Conservation (phyloP, 2,888 invertebrate genomes). For the Drosophila prolongata region DNA sequence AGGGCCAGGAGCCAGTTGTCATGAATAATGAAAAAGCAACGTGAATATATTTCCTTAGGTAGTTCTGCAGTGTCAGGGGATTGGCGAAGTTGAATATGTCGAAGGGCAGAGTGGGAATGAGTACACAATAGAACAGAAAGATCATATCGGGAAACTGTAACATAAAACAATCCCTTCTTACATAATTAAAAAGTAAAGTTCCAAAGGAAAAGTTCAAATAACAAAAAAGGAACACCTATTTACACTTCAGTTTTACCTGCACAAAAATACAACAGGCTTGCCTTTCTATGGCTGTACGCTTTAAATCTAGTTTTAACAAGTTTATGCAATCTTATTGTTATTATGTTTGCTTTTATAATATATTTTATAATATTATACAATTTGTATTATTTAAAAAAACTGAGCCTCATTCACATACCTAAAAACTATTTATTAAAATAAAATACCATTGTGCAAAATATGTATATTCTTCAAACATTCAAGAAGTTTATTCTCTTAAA, state of each 20-base stretch:
- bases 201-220: not conserved
- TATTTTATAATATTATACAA: too few relatives aligned
- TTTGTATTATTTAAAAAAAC: too few relatives aligned
- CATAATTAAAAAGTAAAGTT: conserved; percentile 18
- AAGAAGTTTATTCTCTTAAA: not conserved
- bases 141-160: conserved; percentile 1
- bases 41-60: conserved; percentile 72
- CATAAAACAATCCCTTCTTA: conserved; percentile 7
- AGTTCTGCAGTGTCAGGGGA: conserved; percentile 4
- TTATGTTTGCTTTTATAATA: too few relatives aligned
- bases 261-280: too few relatives aligned
- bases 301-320: too few relatives aligned
- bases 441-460: too few relatives aligned
- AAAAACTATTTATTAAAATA: too few relatives aligned
- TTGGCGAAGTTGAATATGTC: conserved; percentile 2
- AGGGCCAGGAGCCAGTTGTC: conserved; percentile 73
- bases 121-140: conserved; percentile 31
- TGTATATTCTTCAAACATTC: too few relatives aligned
- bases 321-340: too few relatives aligned
- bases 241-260: not conserved
- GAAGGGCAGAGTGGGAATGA: conserved; percentile 11
- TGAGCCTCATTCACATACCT: too few relatives aligned
- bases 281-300: too few relatives aligned
- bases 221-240: not conserved
- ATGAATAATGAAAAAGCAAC: conserved; percentile 78